Conservation (phyloP, 2,113 vertebrate genomes). For the Cardinalis cardinalis region DNA sequence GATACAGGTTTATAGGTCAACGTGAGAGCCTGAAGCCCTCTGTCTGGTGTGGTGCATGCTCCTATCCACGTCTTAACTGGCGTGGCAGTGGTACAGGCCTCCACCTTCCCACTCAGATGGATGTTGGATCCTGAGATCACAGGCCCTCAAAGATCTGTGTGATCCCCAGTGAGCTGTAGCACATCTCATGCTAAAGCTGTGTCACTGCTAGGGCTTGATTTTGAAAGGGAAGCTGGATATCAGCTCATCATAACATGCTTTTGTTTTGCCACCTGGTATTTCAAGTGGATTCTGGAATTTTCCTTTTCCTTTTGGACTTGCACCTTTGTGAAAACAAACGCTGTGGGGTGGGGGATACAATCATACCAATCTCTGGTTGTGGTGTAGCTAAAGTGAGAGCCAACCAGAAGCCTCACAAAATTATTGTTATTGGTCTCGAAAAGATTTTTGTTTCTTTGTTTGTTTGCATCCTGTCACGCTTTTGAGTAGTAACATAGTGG, state of each 20-base stretch:
- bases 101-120: background rate
- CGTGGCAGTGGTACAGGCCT: background rate
- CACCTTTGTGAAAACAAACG: background rate
- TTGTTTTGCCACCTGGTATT: background rate
- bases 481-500: background rate
- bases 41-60: background rate
- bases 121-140: background rate
- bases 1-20: background rate
- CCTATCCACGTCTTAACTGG: fast-evolving
- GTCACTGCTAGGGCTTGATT: background rate
- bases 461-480: background rate
- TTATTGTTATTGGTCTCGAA: background rate
- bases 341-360: background rate
- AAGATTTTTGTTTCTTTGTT: background rate
- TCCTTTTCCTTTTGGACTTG: background rate
- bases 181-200: background rate
- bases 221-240: background rate
- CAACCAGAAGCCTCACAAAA: background rate
- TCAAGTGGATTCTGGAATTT: background rate
- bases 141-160: background rate
- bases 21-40: background rate
- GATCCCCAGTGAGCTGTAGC: background rate
- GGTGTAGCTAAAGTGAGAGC: background rate
- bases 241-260: background rate
- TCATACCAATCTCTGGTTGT: background rate